Base-by-base conservation (phyloP, 2,113 vertebrate genomes). In the Noturus placidus region DNA sequence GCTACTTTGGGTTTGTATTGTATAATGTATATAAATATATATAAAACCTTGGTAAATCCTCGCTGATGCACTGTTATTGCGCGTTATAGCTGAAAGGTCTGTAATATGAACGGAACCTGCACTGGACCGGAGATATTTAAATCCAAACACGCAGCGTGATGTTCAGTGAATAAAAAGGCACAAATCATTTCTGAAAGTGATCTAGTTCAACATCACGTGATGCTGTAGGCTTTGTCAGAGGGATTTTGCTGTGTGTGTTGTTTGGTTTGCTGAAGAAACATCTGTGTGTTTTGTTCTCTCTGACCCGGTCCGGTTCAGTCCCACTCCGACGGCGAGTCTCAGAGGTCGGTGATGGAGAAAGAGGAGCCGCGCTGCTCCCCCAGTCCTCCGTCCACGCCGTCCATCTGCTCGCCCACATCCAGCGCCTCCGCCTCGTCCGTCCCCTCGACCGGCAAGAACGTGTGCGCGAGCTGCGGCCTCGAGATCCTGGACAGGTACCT, bases 401-500 rank as follows among this genome's bases (percentile, higher is more conserved):
- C 98, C 8, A 96, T 97, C 86, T 98, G 97, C 94, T 99, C 98
- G 25, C 98, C 98, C 35, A 96, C 94, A 25, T 97, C 97, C 83
- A 85, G 83, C 52, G 69, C 83, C 91, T 97, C 96, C 77, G 93
- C 95, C 90, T 97, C 97, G 88, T 97, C 97, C 74, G 95, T 95
- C 89, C 96, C 94, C 67, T 97, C 97, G 74, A 95, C 95, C 27
- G 96, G 97, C 92, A 99, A 98, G 94, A 98, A 98, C 94, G 91
- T 97, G 94, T 99, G 98, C 93, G 97, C 97, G 91, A 98, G 98
- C 93, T 99, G 98, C 91, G 98, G 98, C 27, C 95, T 97, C 85
- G 97, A 99, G 94, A 99, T 99, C 94, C 93, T 98, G 90, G 98
- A 99, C 93, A 94, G 97, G 92, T 99, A 99, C 93, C 92, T 99